phyloP scores from a whole-genome alignment of 2,888 invertebrate species.

The Acrobasis suavella region DNA sequence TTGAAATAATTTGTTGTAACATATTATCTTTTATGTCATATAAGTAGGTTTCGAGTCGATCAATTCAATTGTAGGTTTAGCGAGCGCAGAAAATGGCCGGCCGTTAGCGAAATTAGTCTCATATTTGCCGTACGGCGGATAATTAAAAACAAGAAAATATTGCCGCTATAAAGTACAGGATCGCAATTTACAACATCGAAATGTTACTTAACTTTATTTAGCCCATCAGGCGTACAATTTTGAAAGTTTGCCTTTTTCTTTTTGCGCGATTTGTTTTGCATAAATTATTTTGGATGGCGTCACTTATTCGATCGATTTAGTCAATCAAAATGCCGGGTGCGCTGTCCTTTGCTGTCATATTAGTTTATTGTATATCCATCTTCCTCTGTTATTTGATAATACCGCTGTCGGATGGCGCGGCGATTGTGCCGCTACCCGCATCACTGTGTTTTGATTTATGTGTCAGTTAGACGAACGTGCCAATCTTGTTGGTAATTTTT shows the following conservation, averaged over 20 bases:
- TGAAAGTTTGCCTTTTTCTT: slow-evolving; percentile 17
- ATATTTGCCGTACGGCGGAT: slow-evolving; percentile 19
- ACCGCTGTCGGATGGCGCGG: slow-evolving; percentile 39
- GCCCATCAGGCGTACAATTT: slow-evolving; percentile 30
- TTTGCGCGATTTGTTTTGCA: slow-evolving; percentile 31
- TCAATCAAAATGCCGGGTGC: slow-evolving; percentile 61
- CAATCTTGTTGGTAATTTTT: slow-evolving; percentile 44
- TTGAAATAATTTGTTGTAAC: slow-evolving; percentile 38
- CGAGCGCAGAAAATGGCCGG: slow-evolving; percentile 16
- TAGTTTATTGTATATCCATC: slow-evolving; percentile 31
- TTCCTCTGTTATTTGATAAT: slow-evolving; percentile 48
- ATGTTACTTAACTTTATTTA: slow-evolving; percentile 3
- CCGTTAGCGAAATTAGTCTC: slow-evolving; percentile 28
- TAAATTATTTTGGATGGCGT: slow-evolving; percentile 43
- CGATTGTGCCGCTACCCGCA: slow-evolving; percentile 56
- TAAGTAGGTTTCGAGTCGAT: slow-evolving; percentile 37
- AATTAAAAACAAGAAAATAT: slow-evolving; percentile 20
- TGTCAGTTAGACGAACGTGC: slow-evolving; percentile 43
- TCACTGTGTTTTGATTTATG: slow-evolving; percentile 63
- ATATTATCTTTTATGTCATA: slow-evolving; percentile 50
- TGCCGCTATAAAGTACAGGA: slow-evolving; percentile 7
- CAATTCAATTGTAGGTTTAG: slow-evolving; percentile 25
- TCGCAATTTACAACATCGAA: slow-evolving; percentile 4
- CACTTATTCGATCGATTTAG: slow-evolving; percentile 47
- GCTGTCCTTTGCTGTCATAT: slow-evolving; percentile 35